phyloP scores from a whole-genome alignment of 2,113 vertebrate genomes.

The Aplodontia rufa region DNA sequence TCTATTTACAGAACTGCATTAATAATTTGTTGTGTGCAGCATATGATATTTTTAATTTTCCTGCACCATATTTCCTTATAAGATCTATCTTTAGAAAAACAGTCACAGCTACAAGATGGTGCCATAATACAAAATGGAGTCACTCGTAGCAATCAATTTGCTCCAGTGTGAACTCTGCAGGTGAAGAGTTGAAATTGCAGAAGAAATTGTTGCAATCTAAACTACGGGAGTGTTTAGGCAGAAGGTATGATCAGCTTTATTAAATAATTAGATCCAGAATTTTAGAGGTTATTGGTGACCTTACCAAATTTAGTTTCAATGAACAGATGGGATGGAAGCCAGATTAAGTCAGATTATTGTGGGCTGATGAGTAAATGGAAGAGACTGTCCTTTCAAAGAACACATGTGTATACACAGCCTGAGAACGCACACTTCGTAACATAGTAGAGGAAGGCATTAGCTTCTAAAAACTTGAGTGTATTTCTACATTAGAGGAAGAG shows the following conservation, averaged over 20 bases:
- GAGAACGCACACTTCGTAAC: background rate
- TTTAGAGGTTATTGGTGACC: background rate
- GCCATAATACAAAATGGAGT: too few relatives aligned
- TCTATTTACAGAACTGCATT: too few relatives aligned
- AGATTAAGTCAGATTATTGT: background rate
- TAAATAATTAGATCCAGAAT: conserved; percentile 8
- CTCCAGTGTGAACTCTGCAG: too few relatives aligned
- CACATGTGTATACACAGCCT: background rate
- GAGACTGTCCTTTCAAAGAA: background rate
- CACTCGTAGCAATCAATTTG: too few relatives aligned
- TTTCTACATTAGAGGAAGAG: background rate
- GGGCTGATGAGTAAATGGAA: background rate
- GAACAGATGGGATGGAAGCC: background rate
- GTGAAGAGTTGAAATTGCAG: background rate
- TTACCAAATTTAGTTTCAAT: background rate
- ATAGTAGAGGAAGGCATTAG: background rate
- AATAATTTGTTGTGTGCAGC: too few relatives aligned
- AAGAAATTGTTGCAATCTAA: background rate
- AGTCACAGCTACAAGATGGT: too few relatives aligned
- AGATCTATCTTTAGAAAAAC: too few relatives aligned
- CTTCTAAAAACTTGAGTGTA: background rate
- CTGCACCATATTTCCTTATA: too few relatives aligned
- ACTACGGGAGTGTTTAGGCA: background rate
- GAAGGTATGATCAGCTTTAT: background rate
- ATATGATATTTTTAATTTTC: too few relatives aligned